phyloP scores from a whole-genome alignment of 2,113 vertebrate species.

The Halichoerus grypus region DNA sequence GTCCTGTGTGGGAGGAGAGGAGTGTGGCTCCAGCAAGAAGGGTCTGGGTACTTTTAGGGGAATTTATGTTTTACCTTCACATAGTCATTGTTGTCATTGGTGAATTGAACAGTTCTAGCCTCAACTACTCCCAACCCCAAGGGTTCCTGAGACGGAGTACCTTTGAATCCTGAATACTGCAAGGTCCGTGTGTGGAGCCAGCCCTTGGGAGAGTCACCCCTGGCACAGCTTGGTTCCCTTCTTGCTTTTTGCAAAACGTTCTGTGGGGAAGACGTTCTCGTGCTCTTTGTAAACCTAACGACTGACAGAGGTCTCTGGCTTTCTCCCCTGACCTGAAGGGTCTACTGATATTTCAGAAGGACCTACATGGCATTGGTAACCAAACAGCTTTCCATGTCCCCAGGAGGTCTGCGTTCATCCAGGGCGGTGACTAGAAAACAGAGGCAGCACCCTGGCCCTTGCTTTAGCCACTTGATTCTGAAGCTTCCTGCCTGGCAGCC shows the following conservation, averaged over 20 bases:
- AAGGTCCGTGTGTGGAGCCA: background rate
- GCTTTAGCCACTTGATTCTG: background rate
- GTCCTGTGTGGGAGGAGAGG: background rate
- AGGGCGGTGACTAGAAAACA: background rate
- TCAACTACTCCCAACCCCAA: background rate
- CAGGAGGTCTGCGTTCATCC: background rate
- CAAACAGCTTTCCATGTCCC: background rate
- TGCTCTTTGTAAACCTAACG: background rate
- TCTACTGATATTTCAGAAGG: background rate
- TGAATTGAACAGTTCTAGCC: background rate
- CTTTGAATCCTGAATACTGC: background rate
- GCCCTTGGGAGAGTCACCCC: background rate
- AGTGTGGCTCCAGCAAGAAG: background rate
- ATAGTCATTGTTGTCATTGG: background rate
- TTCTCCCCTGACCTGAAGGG: background rate
- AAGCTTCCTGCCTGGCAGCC: background rate
- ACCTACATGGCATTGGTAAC: background rate
- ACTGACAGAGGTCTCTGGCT: background rate
- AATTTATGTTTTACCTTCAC: background rate
- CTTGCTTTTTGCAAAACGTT: background rate
- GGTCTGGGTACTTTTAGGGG: background rate
- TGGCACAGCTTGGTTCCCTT: background rate
- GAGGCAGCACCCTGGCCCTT: background rate
- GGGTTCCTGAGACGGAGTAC: fast-evolving
- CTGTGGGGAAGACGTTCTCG: background rate